Evolutionary conservation across 2,797 vertebrate genomes (phyloP).

Genomic region (Pangasius larnaudii): DNA sequence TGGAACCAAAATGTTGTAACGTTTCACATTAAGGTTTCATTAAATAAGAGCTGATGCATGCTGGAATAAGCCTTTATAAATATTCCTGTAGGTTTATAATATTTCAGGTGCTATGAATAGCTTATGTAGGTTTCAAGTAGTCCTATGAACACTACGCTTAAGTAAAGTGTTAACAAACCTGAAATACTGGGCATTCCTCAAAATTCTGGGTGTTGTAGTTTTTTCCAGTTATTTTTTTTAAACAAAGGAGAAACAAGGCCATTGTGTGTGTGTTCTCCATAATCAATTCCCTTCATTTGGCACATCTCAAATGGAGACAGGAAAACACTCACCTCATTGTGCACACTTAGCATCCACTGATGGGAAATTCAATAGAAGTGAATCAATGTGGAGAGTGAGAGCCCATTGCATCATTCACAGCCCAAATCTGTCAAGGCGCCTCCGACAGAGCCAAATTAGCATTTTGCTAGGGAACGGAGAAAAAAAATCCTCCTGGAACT

Average conservation of each 20-base stretch:
- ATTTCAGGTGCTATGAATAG: neutral
- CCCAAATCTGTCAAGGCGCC: conserved; percentile 52
- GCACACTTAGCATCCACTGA: conserved; percentile 41
- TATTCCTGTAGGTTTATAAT: neutral
- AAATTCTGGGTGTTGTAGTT: neutral
- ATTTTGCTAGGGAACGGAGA: conserved; percentile 31
- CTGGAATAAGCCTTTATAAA: neutral
- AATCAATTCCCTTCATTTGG: conserved; percentile 38
- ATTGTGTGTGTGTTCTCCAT: neutral
- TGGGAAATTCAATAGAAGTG: conserved; percentile 45
- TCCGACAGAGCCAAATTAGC: conserved; percentile 52
- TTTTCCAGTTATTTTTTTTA: too few species aligned
- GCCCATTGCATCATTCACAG: conserved; percentile 37
- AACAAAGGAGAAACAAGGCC: neutral
- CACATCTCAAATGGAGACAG: conserved; percentile 28
- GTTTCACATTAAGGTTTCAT: neutral
- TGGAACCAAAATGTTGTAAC: neutral
- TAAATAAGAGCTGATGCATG: neutral
- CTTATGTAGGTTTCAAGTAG: neutral
- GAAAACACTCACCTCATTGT: conserved; percentile 42
- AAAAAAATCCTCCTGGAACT: conserved; percentile 53
- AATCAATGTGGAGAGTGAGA: conserved; percentile 46
- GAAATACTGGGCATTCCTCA: neutral
- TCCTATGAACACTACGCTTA: too few species aligned
- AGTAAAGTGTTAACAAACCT: neutral